Base-by-base conservation (phyloP, 2,797 vertebrate genomes). In the Atherinosoma microstoma region DNA sequence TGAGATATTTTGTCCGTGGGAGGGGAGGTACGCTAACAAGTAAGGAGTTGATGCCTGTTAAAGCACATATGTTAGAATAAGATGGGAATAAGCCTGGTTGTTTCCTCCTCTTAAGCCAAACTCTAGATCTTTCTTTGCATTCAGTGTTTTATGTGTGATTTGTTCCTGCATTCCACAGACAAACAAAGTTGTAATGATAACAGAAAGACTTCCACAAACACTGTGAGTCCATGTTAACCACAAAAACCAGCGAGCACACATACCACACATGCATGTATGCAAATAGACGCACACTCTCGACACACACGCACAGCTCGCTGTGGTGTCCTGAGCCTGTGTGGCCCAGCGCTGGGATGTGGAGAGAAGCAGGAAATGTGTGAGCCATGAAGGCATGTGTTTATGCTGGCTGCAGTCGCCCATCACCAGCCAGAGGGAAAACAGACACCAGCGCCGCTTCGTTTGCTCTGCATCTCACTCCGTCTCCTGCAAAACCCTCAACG, bases 351-450 rank as follows among this genome's bases (percentile, higher is more conserved):
- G 91, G 90, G 93, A 92, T 93, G 92, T 89, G 91, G 90, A 89
- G 85, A 73, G 87, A 85, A 78, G 91, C 94, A 94, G 95, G 95
- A 95, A 95, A 95, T 94, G 94, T 95, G 94, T 92, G 92, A 94
- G 94, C 93, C 92, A 93, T 95, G 95, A 95, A 95, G 93, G 94
- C 93, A 95, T 95, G 95, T 95, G 94, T 95, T 95, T 95, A 95
- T 94, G 88, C 93, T 95, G 94, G 94, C 94, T 93, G 89, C 89
- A 91, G 91, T 77, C 87, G 89, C 87, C 90, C 91, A 92, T 94
- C 91, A 82, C 94, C 93, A 95, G 93, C 93, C 93, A 93, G 92
- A 94, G 93, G 91, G 94, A 94, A 93, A 94, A 93, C 93, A 94
- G 92, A 94, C 91, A 92, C 88, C 89, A 81, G 86, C 87, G 13